Conservation (phyloP, 2,888 invertebrate species). For the Andrena praecox region DNA sequence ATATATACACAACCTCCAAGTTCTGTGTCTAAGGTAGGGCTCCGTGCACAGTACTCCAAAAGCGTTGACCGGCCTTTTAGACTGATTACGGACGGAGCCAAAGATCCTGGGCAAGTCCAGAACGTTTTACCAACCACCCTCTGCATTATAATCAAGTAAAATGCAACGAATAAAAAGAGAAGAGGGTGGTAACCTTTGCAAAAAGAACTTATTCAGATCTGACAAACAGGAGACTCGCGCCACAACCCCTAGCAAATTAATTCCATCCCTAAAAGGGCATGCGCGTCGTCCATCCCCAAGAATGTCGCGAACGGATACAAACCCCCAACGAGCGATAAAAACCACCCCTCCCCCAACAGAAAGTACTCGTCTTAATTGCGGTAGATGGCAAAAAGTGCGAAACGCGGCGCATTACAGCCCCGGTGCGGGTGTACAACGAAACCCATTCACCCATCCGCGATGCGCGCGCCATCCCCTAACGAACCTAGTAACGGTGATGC, state of each 20-base stretch:
- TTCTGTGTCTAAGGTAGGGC: no score
- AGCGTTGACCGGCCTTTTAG: no score
- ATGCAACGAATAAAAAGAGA: no score
- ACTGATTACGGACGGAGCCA: no score
- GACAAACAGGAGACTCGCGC: neutral
- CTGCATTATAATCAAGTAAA: no score
- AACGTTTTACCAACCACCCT: no score
- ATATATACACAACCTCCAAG: no score
- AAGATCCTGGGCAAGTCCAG: no score
- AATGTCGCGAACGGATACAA: neutral
- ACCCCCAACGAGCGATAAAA: neutral
- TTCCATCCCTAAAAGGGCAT: neutral
- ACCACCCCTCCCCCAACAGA: neutral
- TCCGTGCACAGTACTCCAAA: no score
- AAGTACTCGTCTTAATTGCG: constrained; percentile 13
- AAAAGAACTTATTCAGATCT: neutral
- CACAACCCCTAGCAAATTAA: neutral
- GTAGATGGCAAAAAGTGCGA: neutral
- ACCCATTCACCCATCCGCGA: constrained; percentile 10
- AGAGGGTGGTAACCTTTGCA: no score
- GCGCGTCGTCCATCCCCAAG: neutral
- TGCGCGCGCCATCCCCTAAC: neutral
- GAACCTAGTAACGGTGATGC: constrained; percentile 6
- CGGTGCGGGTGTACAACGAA: constrained; percentile 6
- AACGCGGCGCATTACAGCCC: constrained; percentile 12